These are phyloP conservation scores for Danio rerio DNA, from an alignment of 2,113 vertebrate species.

Conservation along the genomic window DNA sequence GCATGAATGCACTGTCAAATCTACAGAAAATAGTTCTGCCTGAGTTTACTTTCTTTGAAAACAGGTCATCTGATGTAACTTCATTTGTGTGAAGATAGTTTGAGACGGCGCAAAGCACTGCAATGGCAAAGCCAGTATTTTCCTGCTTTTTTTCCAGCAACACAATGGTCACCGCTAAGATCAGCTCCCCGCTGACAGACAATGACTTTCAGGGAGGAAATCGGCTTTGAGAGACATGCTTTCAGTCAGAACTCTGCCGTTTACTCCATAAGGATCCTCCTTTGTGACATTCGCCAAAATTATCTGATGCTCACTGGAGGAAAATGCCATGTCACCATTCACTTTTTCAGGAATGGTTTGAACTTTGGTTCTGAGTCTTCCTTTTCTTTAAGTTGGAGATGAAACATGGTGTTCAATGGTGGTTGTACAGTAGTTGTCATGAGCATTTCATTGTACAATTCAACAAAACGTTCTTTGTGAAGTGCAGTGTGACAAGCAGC, in stretches of 20 bases:
- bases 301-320: background rate
- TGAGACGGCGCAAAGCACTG: background rate
- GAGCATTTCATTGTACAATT: background rate
- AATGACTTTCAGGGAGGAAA: conserved; percentile 33
- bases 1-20: background rate
- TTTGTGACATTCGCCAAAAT: conserved; percentile 24
- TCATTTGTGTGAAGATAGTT: conserved; percentile 20
- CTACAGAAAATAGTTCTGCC: background rate
- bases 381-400: conserved; percentile 33
- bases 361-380: conserved; percentile 27
- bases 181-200: conserved; percentile 37
- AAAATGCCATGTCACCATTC: background rate
- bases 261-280: conserved; percentile 41
- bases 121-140: conserved; percentile 32
- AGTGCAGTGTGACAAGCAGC: background rate
- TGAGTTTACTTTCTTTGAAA: conserved; percentile 8
- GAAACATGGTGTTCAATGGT: background rate
- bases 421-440: background rate
- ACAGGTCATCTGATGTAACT: conserved; percentile 32
- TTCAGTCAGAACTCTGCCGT: conserved; percentile 46
- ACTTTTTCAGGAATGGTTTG: background rate
- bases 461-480: background rate
- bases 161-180: conserved; percentile 31
- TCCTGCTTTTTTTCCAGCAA: conserved; percentile 20
- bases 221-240: conserved; percentile 16